Conservation (phyloP, 2,888 invertebrate species). For the Trissolcus japonicus region DNA sequence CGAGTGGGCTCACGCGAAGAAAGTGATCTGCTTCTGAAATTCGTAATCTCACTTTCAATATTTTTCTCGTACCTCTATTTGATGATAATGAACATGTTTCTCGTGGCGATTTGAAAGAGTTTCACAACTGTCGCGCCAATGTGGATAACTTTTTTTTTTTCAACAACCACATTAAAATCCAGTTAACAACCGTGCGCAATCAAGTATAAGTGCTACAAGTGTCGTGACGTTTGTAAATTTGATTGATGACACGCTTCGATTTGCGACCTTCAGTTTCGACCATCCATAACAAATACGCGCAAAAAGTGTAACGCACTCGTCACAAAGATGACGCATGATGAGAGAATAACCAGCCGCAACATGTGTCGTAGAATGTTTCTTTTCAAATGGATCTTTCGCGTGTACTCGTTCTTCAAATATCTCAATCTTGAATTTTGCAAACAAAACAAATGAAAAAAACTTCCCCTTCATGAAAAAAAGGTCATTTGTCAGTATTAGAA, state of each 20-base stretch:
- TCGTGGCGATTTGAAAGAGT: background rate
- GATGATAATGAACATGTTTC: constrained; percentile 27
- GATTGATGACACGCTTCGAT: constrained; percentile 67
- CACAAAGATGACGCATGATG: constrained; percentile 41
- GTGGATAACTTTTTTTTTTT: background rate
- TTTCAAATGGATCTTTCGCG: constrained; percentile 3
- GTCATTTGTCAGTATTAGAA: constrained; percentile 28
- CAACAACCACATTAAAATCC: constrained; percentile 8
- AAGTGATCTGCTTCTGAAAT: constrained; percentile 45
- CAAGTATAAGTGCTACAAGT: constrained; percentile 20
- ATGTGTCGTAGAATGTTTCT: constrained; percentile 35
- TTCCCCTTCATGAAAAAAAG: background rate
- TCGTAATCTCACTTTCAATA: constrained; percentile 8
- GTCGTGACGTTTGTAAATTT: constrained; percentile 46
- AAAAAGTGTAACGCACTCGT: constrained; percentile 48
- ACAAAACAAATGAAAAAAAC: constrained; percentile 1
- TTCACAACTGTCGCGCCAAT: constrained; percentile 1
- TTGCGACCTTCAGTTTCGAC: constrained; percentile 60
- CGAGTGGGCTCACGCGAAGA: constrained; percentile 34
- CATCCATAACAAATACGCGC: constrained; percentile 38
- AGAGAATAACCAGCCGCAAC: constrained; percentile 36
- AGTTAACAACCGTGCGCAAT: constrained; percentile 23
- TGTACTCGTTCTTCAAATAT: constrained; percentile 17
- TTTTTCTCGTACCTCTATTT: background rate
- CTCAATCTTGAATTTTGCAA: constrained; percentile 23